A percentile compares a stretch with the other conserved stretches of the same genome.
phyloP scores from a whole-genome alignment of 1,140 invertebrate species.

The Trachymyrmex cornetzi region DNA sequence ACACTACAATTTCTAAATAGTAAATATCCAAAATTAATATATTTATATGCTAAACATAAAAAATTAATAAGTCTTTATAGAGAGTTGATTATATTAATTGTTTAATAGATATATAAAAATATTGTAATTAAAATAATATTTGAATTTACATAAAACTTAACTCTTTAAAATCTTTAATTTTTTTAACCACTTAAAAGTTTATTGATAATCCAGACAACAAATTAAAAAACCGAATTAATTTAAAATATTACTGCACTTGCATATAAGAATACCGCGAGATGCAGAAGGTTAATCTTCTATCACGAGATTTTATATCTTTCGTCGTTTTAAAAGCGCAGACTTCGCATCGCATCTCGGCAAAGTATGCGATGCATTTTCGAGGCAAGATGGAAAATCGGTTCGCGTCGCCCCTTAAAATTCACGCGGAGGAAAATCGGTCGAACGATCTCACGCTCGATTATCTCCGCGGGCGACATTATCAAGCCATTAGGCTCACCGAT shows the following conservation, averaged over 20 bases:
- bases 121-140: background rate
- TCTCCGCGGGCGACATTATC: conserved; percentile 82
- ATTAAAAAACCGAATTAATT: background rate
- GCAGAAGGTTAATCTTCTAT: background rate
- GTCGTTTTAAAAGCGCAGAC: conserved; percentile 13
- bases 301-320: background rate
- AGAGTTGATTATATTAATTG: background rate
- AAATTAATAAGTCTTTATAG: background rate
- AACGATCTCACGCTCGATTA: conserved; percentile 84
- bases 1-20: conserved; percentile 56
- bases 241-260: background rate
- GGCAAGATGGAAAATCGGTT: conserved; percentile 62
- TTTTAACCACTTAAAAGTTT: background rate
- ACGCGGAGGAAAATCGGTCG: conserved; percentile 67
- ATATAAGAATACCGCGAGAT: background rate
- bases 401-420: conserved; percentile 62
- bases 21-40: conserved; percentile 13
- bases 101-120: background rate
- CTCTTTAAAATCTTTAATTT: background rate
- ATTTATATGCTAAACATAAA: background rate
- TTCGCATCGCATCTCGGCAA: background rate
- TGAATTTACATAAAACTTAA: background rate
- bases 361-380: conserved; percentile 41
- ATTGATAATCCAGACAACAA: background rate
- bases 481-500: conserved; percentile 81